Evolutionary conservation across 2,113 vertebrate species (phyloP).

Genomic region (Leptobrachium leishanense): DNA sequence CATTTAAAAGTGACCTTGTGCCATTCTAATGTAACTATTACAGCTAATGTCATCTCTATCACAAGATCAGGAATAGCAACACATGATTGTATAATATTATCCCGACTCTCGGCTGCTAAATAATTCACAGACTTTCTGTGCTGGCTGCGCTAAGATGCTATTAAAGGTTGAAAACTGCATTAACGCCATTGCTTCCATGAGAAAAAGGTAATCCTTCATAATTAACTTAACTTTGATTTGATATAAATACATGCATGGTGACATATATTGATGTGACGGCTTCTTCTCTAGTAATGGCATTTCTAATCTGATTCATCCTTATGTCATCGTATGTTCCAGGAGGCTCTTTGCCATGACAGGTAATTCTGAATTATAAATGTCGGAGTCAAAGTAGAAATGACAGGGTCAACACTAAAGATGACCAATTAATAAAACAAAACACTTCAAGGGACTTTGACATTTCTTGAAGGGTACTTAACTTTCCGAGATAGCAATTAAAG

Average conservation of each 20-base stretch:
- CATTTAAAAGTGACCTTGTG: slow-evolving; percentile 30
- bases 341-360: slow-evolving; percentile 31
- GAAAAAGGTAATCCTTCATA: slow-evolving; percentile 29
- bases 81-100: slow-evolving; percentile 21
- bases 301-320: slow-evolving; percentile 42
- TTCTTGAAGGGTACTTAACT: slow-evolving; percentile 42
- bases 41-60: slow-evolving; percentile 13
- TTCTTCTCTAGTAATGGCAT: slow-evolving; percentile 32
- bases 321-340: slow-evolving; percentile 38
- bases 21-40: slow-evolving; percentile 5
- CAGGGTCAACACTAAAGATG: slow-evolving; percentile 42
- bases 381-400: slow-evolving; percentile 30
- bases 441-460: slow-evolving; percentile 42
- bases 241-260: slow-evolving; percentile 37
- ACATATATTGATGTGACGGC: slow-evolving; percentile 40
- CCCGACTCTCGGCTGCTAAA: slow-evolving; percentile 10
- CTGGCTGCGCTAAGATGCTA: slow-evolving; percentile 15
- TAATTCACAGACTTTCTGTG: slow-evolving; percentile 22
- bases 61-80: slow-evolving; percentile 4
- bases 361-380: slow-evolving; percentile 35
- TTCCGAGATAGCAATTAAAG: slow-evolving; percentile 23
- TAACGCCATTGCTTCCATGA: slow-evolving; percentile 5
- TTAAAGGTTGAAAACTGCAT: slow-evolving; percentile 33
- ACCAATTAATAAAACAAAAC: slow-evolving; percentile 33
- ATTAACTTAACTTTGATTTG: slow-evolving; percentile 34